Evolutionary conservation across 2,797 vertebrate genomes (phyloP), one percentile per base, ranked within the genome.

Genomic region (Gymnocypris eckloni): DNA sequence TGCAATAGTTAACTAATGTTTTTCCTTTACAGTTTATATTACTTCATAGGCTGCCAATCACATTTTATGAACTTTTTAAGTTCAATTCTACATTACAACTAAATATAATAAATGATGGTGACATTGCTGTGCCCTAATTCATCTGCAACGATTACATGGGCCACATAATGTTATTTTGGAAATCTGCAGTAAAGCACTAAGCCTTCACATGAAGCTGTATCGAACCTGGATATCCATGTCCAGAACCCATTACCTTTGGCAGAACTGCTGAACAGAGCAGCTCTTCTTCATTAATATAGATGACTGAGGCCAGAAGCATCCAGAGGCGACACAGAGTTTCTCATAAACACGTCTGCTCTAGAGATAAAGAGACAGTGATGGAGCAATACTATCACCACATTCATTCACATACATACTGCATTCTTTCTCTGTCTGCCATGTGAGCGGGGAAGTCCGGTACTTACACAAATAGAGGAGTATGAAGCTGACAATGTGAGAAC

Each of bases 201-300:
- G 6, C 41, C 75, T 16, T 84, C 22, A 33, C 54, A 72, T 64
- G 11, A 80, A 39, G 54, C 76, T 72, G 25, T 25, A 66, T 72
- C 4, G 3, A 56, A 45, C 50, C 16, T 45, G 9, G 16, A 71
- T 79, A 71, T 71, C 56, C n/a, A 75, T 73, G 69, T 67, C 59
- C 45, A 59, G 48, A 81, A 85, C 77, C 77, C 69, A n/a, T 73
- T 73, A 28, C 54, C 28, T 64, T 45, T 61, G 43, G 76, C 28
- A 48, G 28, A 73, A 71, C 16, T 85, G 73, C 75, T 82, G 72
- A 86, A 87, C 83, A 82, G 77, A 28, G 64, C 28, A 25, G 79
- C 79, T 82, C 73, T 75, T 87, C 52, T 66, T 82, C 72, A 82
- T 85, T 82, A 82, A 82, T 77, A 85, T 84, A 78, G 61, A 87